Evolutionary conservation across 2,888 invertebrate genomes (phyloP), one percentile per base, ranked within the genome.

Genomic region (Brenthis ino): DNA sequence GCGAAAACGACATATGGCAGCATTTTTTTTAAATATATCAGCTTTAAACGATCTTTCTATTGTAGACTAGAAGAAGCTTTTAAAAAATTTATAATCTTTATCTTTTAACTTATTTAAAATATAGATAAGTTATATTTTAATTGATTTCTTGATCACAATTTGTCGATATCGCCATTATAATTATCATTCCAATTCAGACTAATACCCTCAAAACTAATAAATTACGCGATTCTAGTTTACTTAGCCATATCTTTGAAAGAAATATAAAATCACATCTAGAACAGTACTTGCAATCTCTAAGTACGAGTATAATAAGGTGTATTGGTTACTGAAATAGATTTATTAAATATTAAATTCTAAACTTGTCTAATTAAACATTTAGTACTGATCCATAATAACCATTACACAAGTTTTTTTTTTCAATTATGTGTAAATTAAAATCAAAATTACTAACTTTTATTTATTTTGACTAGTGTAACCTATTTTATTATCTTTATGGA

Each of bases 401-500:
- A 28, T 28, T 28, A 28, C 28, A 28, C 28, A 28, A 28, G 3
- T 28, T 4, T 4, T 28, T 28, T 28, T 11, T 43, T 43, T 20
- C 20, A 20, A 11, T 43, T 43, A 3, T 11, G 8, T 11, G 47
- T 48, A 24, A 48, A 58, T 16, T 66, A 47, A 43, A 14, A 57
- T 8, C 13, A 55, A 20, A 20, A 55, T 55, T 2, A 6, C 20
- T 20, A 55, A 55, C 11, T 51, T 58, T 8, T 58, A 58, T 43
- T 58, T 13, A 48, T 50, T 57, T 47, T 48, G 48, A 60, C 28
- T 48, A n/a, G 28, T 48, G 58, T 60, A 60, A 28, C 28, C 58
- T 60, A 60, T 50, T 53, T 66, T 66, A 66, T 66, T 60, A 66
- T 66, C 66, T 54, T 20, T 66, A 60, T 66, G 66, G 66, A 66